phyloP scores from a whole-genome alignment of 2,888 invertebrate species.

The Yponomeuta plumbellus region DNA sequence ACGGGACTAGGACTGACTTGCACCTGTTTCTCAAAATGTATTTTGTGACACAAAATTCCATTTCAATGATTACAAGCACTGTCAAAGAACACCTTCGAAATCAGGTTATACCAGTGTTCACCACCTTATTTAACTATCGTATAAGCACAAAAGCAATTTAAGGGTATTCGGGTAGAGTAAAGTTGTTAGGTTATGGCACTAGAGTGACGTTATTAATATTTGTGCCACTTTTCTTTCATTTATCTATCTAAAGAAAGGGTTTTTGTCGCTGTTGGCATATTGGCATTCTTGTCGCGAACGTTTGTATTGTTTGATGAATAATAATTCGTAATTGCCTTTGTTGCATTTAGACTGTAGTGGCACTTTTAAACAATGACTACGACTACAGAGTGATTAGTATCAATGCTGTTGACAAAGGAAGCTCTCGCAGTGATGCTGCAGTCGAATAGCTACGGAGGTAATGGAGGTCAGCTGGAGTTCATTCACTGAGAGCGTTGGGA shows the following conservation, averaged over 20 bases:
- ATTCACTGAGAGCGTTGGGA: slow-evolving; percentile 41
- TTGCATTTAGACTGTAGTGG: slow-evolving; percentile 16
- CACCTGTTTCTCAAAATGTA: too few species aligned
- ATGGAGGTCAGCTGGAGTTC: slow-evolving; percentile 34
- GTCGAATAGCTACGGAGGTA: slow-evolving; percentile 9
- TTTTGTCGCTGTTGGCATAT: too few species aligned
- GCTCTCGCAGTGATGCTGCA: slow-evolving; percentile 19
- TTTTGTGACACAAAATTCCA: too few species aligned
- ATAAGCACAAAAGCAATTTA: too few species aligned
- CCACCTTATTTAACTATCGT: too few species aligned
- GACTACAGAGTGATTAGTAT: not conserved
- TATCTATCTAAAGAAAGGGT: not conserved
- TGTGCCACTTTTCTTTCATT: not conserved
- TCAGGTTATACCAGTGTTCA: too few species aligned
- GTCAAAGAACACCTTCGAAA: too few species aligned
- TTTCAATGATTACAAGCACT: too few species aligned
- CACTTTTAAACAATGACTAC: slow-evolving; percentile 19
- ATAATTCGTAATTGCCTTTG: slow-evolving; percentile 23
- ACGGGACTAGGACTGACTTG: too few species aligned
- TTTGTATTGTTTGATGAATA: slow-evolving; percentile 21
- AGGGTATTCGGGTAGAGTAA: too few species aligned
- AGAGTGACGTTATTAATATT: not conserved
- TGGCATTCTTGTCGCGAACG: too few species aligned
- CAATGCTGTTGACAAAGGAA: not conserved
- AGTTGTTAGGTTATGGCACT: not conserved